These are phyloP conservation scores for Synergus laeviventris DNA, from an alignment of 2,888 invertebrate genomes.

Conservation along the genomic window DNA sequence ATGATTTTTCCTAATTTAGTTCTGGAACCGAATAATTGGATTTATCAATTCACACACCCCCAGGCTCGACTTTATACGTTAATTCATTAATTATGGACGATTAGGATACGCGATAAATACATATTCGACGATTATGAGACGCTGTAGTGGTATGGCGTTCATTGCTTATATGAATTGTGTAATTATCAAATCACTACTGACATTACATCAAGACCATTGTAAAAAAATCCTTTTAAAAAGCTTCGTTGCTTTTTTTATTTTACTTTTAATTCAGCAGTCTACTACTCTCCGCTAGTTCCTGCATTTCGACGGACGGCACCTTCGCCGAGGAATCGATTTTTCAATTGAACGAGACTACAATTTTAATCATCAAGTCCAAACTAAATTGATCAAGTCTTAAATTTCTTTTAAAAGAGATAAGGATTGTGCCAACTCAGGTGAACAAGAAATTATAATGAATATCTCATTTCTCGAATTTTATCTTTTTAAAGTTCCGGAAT, in stretches of 20 bases:
- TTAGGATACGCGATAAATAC: conserved; percentile 53
- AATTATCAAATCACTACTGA: conserved; percentile 53
- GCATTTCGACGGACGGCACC: conserved; percentile 59
- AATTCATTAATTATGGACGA: conserved; percentile 44
- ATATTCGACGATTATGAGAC: conserved; percentile 55
- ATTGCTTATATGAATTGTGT: conserved; percentile 41
- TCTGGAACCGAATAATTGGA: conserved; percentile 2
- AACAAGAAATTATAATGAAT: conserved; percentile 8
- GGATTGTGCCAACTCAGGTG: not conserved
- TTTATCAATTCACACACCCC: conserved; percentile 24
- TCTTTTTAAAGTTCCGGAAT: conserved; percentile 16
- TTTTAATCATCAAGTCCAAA: conserved; percentile 7
- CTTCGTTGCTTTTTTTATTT: conserved; percentile 52
- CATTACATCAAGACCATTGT: conserved; percentile 52
- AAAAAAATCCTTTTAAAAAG: conserved; percentile 59
- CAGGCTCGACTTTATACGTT: conserved; percentile 36
- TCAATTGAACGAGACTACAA: not conserved
- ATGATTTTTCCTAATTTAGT: not conserved
- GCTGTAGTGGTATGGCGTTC: conserved; percentile 45
- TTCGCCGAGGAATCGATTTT: conserved; percentile 39
- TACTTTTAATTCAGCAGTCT: conserved; percentile 60
- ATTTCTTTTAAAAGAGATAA: not conserved
- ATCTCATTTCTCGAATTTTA: not conserved
- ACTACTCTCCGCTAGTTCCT: conserved; percentile 64
- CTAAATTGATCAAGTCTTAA: not conserved